Evolutionary conservation across 2,888 invertebrate species (phyloP), one percentile per base, ranked within the genome.

Genomic region (Drosophila rubida): DNA sequence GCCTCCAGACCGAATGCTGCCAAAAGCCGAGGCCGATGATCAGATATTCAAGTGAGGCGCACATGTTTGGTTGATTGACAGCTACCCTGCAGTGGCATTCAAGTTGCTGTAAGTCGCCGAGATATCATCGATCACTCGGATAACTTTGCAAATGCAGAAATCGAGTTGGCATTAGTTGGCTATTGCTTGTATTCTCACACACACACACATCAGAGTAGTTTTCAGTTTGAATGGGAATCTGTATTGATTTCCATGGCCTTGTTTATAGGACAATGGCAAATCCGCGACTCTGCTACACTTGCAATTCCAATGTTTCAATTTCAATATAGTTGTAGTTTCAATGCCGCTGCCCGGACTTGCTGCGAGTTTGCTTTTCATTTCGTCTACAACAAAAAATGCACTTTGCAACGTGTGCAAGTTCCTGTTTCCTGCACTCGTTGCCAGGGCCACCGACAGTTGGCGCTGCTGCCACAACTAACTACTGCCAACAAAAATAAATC

Each of bases 301-400:
- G 51, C 83, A 60, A 80, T 55, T 76, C 63, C 53, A 41, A 69
- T 81, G 74, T 80, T 84, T 87, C 78, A 80, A 73, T 80, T 80
- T 77, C 49, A 70, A 71, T 61, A 54, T 46, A 49, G 25, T 25
- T 14, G 14, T 23, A 25, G 30, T 66, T 66, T 75, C 67, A 69
- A 69, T 65, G 78, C 65, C 75, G 41, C 27, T 51, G 45, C 51
- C 39, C 49, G 37, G 58, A 41, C 69, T 55, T 42, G 60, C 46
- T 55, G 41, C 42, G 45, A 64, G 54, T 55, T 79, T 57, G 61
- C 60, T 66, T 71, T 75, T 66, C 76, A 71, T 71, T 75, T 79
- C 58, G 66, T 61, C 57, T 25, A 5, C 39, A 50, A 54, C 58
- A 65, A 50, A 32, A 19, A 19, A 19, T 65, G 46, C 50, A 66